Evolutionary conservation across 1,140 invertebrate genomes (phyloP), one percentile per base, ranked within the genome.

Genomic region (Drosophila saltans): DNA sequence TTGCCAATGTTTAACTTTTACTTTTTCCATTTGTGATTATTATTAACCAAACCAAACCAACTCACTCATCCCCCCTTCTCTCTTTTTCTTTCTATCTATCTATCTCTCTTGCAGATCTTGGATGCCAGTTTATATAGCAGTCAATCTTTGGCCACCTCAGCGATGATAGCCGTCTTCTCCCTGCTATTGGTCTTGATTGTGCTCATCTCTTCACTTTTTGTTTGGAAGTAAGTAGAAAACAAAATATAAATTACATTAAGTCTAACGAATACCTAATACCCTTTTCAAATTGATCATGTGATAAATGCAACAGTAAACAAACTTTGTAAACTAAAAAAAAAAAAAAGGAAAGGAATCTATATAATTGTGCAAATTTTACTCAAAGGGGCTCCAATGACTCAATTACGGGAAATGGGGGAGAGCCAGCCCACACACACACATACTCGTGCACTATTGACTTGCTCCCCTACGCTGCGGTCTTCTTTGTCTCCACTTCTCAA

Each of bases 111-210:
- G 6, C 95, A 96, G 96, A 95, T 96, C 93, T 95, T 96, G 92
- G 95, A 96, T 93, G 95, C 95, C 60, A 96, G 95, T 93, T 95
- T 96, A 91, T 95, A 95, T 86, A 96, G 94, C 92, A 95, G 95
- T 83, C 95, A 95, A 74, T 95, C 95, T 72, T 92, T 96, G 69
- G 95, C 96, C 93, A 96, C 95, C 69, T 96, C 95, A 70, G 95
- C 96, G 72, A 94, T 96, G 92, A 96, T 96, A 93, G 95, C 95
- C 68, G 94, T 96, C 60, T 96, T 95, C 91, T 95, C 95, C 69
- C 93, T 96, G 78, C 94, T 96, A 45, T 93, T 96, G 63, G 93
- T 95, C 70, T 93, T 96, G 72, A 95, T 96, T 91, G 94, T 96
- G 67, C 94, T 96, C 81, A 94, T 96, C 84, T 95, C 95, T 78